phyloP scores from a whole-genome alignment of 1,140 invertebrate species.

The Nasonia longicornis region DNA sequence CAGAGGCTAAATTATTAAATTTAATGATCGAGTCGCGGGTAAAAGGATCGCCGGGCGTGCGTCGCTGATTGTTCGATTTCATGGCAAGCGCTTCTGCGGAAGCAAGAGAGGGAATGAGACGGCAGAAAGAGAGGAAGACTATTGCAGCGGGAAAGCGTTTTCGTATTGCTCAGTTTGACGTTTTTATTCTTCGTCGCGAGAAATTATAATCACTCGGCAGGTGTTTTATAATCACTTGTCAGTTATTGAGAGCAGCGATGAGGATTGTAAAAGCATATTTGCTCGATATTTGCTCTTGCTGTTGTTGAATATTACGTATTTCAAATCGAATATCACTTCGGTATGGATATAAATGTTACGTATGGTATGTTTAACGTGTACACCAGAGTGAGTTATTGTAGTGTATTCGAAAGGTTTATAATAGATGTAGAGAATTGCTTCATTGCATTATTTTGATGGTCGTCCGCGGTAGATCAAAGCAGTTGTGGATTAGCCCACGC shows the following conservation, averaged over 20 bases:
- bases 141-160: not conserved
- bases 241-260: not conserved
- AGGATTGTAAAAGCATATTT: no score
- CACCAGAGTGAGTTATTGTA: no score
- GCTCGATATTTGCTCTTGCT: no score
- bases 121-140: not conserved
- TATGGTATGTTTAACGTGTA: no score
- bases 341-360: no score
- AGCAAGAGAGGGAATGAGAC: conserved; percentile 4
- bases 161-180: not conserved
- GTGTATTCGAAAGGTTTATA: no score
- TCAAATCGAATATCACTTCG: no score
- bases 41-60: conserved; percentile 4
- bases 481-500: no score
- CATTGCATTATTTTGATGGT: no score
- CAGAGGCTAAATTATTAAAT: conserved; percentile 38
- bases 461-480: no score
- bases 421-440: no score
- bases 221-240: not conserved
- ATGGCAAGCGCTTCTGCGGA: conserved; percentile 8
- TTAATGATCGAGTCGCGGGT: conserved; percentile 29
- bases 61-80: conserved; percentile 24
- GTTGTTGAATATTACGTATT: no score
- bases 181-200: not conserved
- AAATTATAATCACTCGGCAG: not conserved